These are phyloP conservation scores for Knipowitschia caucasica DNA, from an alignment of 2,797 vertebrate genomes.

Conservation along the genomic window DNA sequence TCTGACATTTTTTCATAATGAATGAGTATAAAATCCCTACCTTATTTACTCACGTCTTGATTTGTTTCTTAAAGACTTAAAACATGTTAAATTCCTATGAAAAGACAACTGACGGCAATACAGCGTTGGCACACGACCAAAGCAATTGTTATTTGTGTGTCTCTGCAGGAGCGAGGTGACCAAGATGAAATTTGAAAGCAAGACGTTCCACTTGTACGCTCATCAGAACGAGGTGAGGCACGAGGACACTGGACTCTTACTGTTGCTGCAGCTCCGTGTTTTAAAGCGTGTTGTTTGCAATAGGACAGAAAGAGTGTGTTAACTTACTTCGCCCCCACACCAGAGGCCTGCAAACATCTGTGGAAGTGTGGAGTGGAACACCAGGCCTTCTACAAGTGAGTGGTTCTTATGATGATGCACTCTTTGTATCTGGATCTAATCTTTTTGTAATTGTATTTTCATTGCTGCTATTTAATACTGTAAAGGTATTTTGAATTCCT, in stretches of 20 bases:
- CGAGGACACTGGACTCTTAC: background rate
- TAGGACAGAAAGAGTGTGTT: constrained; percentile 97
- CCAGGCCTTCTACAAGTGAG: constrained; percentile 98
- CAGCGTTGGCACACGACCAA: too few relatives aligned
- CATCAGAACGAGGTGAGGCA: constrained; percentile 93
- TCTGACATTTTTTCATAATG: too few relatives aligned
- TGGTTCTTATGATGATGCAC: background rate
- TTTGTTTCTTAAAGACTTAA: too few relatives aligned
- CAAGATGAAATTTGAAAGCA: constrained; percentile 97
- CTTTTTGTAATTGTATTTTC: too few relatives aligned
- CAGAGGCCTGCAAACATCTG: constrained; percentile 97
- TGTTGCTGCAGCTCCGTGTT: background rate
- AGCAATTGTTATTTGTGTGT: background rate
- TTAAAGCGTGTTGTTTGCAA: constrained; percentile 19
- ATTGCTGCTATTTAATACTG: too few relatives aligned
- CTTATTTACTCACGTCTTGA: too few relatives aligned
- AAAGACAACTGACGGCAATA: too few relatives aligned
- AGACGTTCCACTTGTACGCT: constrained; percentile 97
- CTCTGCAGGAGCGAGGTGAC: constrained; percentile 90
- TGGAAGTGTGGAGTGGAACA: constrained; percentile 99
- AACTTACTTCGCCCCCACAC: constrained; percentile 93
- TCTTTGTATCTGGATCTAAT: background rate
- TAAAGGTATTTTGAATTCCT: background rate
- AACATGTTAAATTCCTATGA: too few relatives aligned
- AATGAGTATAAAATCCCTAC: too few relatives aligned